Evolutionary conservation across 2,888 invertebrate species (phyloP).

Genomic region (Leptogaster cylindrica): DNA sequence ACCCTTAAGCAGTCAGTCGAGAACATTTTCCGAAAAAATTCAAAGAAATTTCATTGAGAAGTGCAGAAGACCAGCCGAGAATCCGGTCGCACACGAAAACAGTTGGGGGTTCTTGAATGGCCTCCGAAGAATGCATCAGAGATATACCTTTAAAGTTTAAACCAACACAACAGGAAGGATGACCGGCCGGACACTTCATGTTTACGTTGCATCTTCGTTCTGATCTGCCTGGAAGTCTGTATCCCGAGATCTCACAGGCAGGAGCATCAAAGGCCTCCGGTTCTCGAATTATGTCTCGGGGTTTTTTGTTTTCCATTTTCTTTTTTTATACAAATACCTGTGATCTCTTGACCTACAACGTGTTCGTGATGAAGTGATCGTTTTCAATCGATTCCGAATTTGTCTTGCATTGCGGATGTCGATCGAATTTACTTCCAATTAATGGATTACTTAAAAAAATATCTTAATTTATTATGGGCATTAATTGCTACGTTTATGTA

Average conservation of each 20-base stretch:
- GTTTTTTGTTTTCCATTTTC: too few relatives aligned
- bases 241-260: neutral
- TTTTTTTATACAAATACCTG: too few relatives aligned
- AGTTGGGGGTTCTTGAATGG: neutral
- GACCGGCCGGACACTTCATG: conserved; percentile 15
- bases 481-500: too few relatives aligned
- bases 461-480: too few relatives aligned
- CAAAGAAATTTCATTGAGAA: conserved; percentile 30
- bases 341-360: neutral
- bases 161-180: conserved; percentile 7
- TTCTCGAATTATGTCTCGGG: neutral
- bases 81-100: conserved; percentile 5
- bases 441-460: too few relatives aligned
- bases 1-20: conserved; percentile 14
- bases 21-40: conserved; percentile 30
- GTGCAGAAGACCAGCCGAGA: neutral
- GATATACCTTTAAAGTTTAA: too few relatives aligned
- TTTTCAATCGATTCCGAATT: too few relatives aligned
- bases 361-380: neutral
- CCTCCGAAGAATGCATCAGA: conserved; percentile 8
- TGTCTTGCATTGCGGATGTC: too few relatives aligned
- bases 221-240: conserved; percentile 5
- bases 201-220: conserved; percentile 16
- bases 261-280: neutral
- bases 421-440: too few relatives aligned